Evolutionary conservation across 1,140 invertebrate genomes (phyloP).

Genomic region (Drosophila azteca): DNA sequence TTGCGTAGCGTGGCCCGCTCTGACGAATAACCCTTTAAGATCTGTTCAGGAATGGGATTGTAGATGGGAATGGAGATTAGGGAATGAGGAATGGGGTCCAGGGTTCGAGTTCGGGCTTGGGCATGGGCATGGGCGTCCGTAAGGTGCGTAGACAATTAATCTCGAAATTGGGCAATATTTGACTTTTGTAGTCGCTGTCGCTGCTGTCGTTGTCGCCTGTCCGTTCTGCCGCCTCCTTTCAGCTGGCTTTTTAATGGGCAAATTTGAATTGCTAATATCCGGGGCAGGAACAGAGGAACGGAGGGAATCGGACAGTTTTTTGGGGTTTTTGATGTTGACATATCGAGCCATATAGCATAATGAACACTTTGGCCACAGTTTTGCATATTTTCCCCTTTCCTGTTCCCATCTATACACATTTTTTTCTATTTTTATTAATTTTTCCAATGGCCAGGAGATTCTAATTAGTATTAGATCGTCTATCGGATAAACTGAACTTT

Average conservation of each 20-base stretch:
- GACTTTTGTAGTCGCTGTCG: conserved; percentile 67
- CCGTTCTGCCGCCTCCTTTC: conserved; percentile 13
- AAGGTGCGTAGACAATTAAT: conserved; percentile 81
- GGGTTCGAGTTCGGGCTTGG: not conserved
- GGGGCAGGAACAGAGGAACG: conserved; percentile 1
- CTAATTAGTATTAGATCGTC: conserved; percentile 54
- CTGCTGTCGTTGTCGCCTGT: conserved; percentile 8
- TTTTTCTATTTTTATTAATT: conserved; percentile 49
- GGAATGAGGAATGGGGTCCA: not conserved
- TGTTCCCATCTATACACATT: conserved; percentile 7
- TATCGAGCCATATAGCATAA: conserved; percentile 75
- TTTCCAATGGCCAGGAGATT: conserved; percentile 29
- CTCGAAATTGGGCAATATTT: conserved; percentile 81
- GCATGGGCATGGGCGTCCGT: conserved; percentile 22
- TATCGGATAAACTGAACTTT: conserved; percentile 30
- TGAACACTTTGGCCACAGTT: conserved; percentile 62
- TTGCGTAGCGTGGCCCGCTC: conserved; percentile 46
- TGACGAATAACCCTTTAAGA: conserved; percentile 73
- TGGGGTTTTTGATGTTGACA: conserved; percentile 65
- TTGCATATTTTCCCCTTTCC: conserved; percentile 52
- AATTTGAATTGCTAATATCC: conserved; percentile 78
- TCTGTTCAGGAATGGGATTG: not conserved
- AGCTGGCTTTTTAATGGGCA: conserved; percentile 75
- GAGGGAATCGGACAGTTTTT: conserved; percentile 38
- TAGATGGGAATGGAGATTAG: not conserved